These are phyloP conservation scores for Deladenus siricidicola DNA, from an alignment of 2,888 invertebrate genomes.

Conservation along the genomic window DNA sequence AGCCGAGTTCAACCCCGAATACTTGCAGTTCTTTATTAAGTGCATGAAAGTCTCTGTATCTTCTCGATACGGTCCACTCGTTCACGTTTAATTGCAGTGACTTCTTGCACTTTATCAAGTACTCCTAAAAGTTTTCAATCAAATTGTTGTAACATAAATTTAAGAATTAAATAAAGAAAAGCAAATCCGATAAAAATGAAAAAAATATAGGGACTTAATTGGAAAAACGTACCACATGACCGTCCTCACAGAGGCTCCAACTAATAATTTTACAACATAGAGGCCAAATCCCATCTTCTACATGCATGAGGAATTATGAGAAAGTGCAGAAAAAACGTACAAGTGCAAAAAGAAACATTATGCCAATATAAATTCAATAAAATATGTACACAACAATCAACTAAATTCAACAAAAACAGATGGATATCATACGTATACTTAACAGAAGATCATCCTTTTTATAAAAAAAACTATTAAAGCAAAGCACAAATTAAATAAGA, in stretches of 20 bases:
- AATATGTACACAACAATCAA: too few relatives aligned
- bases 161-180: neutral
- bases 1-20: slow-evolving; percentile 20
- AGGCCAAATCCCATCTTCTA: neutral
- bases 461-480: too few relatives aligned
- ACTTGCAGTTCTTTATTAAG: slow-evolving; percentile 20
- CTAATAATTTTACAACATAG: neutral
- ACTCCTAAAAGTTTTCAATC: too few relatives aligned
- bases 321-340: too few relatives aligned
- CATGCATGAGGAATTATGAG: too few relatives aligned
- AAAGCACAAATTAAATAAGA: too few relatives aligned
- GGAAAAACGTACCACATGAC: neutral
- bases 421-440: too few relatives aligned
- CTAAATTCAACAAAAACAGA: too few relatives aligned
- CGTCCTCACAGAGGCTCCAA: neutral
- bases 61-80: slow-evolving; percentile 19
- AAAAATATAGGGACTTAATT: neutral
- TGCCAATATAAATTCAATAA: too few relatives aligned
- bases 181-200: neutral
- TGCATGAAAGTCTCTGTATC: slow-evolving; percentile 21
- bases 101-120: neutral
- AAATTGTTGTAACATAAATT: too few relatives aligned
- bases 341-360: too few relatives aligned
- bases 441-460: too few relatives aligned
- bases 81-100: neutral